phyloP scores from a whole-genome alignment of 2,797 vertebrate species.

The Distichodus sexfasciatus region DNA sequence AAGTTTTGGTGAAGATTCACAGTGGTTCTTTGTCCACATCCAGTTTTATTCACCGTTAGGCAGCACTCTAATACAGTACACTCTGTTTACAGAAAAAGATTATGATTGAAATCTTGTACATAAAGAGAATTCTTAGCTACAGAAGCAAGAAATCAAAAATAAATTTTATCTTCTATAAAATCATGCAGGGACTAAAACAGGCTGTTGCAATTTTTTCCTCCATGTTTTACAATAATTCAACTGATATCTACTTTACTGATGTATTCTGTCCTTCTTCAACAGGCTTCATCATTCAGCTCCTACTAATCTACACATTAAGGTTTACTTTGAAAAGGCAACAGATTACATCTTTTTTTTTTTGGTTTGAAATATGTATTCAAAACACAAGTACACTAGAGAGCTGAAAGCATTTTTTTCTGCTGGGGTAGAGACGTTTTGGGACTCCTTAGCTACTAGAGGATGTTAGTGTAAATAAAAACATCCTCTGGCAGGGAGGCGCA shows the following conservation, averaged over 20 bases:
- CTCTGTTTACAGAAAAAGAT: no score
- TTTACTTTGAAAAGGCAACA: conserved; percentile 68
- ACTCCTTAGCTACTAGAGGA: conserved; percentile 48
- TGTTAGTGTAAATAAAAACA: conserved; percentile 76
- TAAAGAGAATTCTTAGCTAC: no score
- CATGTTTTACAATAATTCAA: conserved; percentile 39
- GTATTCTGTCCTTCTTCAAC: conserved; percentile 27
- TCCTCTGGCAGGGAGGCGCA: conserved; percentile 69
- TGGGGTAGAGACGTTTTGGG: conserved; percentile 24
- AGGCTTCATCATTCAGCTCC: conserved; percentile 39
- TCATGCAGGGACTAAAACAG: conserved; percentile 7
- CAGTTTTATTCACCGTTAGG: no score
- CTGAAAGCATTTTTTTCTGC: conserved; percentile 7
- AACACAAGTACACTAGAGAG: background rate
- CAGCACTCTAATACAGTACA: no score
- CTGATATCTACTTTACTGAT: conserved; percentile 36
- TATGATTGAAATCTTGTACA: no score
- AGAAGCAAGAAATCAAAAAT: conserved; percentile 27
- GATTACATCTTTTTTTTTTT: conserved; percentile 70
- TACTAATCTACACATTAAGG: conserved; percentile 71
- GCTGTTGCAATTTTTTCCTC: conserved; percentile 17
- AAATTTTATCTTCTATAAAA: conserved; percentile 34
- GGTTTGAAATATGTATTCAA: no score
- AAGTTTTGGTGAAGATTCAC: no score
- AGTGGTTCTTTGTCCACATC: no score